These are phyloP conservation scores for Bugula neritina DNA, from an alignment of 2,888 invertebrate genomes.

Conservation along the genomic window DNA sequence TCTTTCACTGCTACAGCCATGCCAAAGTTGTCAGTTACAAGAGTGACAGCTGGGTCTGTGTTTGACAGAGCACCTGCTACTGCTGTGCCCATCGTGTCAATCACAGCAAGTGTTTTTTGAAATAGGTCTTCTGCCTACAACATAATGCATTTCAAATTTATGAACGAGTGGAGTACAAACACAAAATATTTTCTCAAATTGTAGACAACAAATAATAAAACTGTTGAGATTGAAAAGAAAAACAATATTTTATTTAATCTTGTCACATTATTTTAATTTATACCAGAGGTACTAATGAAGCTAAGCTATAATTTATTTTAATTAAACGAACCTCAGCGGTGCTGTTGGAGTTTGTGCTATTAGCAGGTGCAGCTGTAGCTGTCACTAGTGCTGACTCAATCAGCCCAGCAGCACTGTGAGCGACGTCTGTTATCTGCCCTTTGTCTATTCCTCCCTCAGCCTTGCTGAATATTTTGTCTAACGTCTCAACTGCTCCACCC, in stretches of 20 bases:
- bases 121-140: conserved; percentile 6
- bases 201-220: too few relatives aligned
- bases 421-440: neutral
- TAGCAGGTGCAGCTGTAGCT: neutral
- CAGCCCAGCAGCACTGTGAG: neutral
- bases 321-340: too few relatives aligned
- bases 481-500: conserved; percentile 15
- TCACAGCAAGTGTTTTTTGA: neutral
- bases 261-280: too few relatives aligned
- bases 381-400: neutral
- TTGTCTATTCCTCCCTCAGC: neutral
- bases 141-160: too few relatives aligned
- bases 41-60: neutral
- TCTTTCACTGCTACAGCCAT: neutral
- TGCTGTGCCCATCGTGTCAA: neutral
- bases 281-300: too few relatives aligned
- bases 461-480: neutral
- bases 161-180: too few relatives aligned
- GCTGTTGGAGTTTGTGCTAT: neutral
- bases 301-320: too few relatives aligned
- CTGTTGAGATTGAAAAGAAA: too few relatives aligned
- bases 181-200: too few relatives aligned
- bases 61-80: neutral
- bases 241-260: too few relatives aligned
- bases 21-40: neutral